These are phyloP conservation scores for Apamea monoglypha DNA, from an alignment of 2,888 invertebrate species.

Conservation along the genomic window DNA sequence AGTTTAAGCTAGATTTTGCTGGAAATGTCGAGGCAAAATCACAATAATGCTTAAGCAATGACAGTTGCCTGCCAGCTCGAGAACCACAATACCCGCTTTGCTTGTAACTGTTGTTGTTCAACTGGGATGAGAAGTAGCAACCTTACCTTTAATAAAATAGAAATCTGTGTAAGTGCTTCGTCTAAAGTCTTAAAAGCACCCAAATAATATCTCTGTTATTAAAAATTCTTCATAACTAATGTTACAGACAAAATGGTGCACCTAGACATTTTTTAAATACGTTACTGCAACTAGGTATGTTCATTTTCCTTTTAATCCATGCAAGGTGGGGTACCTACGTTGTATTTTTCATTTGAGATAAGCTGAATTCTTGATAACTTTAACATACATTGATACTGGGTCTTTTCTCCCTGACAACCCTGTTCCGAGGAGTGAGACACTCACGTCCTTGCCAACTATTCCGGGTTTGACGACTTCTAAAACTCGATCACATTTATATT, in stretches of 20 bases:
- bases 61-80: slow-evolving; percentile 38
- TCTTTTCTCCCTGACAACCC: slow-evolving; percentile 55
- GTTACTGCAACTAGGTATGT: background rate
- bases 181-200: slow-evolving; percentile 5
- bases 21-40: slow-evolving; percentile 45
- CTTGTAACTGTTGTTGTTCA: slow-evolving; percentile 31
- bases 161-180: slow-evolving; percentile 15
- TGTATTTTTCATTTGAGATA: slow-evolving; percentile 27
- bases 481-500: slow-evolving; percentile 70
- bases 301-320: background rate
- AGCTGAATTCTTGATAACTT: slow-evolving; percentile 30
- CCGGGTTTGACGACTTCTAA: slow-evolving; percentile 67
- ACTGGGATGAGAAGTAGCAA: slow-evolving; percentile 26
- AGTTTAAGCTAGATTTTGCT: slow-evolving; percentile 23
- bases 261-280: slow-evolving; percentile 2
- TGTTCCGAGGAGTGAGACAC: slow-evolving; percentile 55
- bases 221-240: slow-evolving; percentile 18
- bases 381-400: slow-evolving; percentile 32
- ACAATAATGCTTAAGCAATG: slow-evolving; percentile 44
- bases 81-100: slow-evolving; percentile 35
- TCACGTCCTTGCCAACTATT: slow-evolving; percentile 64
- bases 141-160: slow-evolving; percentile 33
- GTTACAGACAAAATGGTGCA: background rate
- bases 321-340: background rate
- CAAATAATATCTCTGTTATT: slow-evolving; percentile 4